Evolutionary conservation across 2,888 invertebrate species (phyloP).

Genomic region (Latrodectus elegans): DNA sequence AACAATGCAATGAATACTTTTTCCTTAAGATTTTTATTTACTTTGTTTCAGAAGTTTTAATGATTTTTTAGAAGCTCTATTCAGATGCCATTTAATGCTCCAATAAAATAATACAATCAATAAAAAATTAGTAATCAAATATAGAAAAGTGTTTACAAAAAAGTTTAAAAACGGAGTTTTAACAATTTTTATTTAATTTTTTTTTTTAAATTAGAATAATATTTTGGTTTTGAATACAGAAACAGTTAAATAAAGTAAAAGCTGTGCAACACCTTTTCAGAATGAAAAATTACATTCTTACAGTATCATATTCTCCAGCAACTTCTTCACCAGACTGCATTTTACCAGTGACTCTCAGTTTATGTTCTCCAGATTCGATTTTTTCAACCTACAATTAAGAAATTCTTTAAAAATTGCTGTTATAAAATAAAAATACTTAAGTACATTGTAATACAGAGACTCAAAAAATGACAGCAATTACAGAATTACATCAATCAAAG

Average conservation of each 20-base stretch:
- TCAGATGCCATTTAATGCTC: too few species aligned
- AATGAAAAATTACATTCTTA: slow-evolving; percentile 70
- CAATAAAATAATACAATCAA: too few species aligned
- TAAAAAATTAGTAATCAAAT: too few species aligned
- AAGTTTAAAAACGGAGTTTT: too few species aligned
- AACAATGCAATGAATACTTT: background rate
- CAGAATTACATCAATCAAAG: too few species aligned
- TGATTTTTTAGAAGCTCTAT: too few species aligned
- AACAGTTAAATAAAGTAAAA: background rate
- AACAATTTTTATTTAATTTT: background rate
- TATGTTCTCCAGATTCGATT: slow-evolving; percentile 73
- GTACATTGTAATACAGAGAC: too few species aligned
- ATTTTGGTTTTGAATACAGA: background rate
- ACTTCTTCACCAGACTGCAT: slow-evolving; percentile 74
- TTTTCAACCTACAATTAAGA: slow-evolving; percentile 79
- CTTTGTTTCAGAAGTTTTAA: too few species aligned
- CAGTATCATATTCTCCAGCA: slow-evolving; percentile 78
- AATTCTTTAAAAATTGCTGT: background rate
- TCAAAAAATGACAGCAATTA: too few species aligned
- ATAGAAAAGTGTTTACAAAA: too few species aligned
- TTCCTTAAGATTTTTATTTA: too few species aligned
- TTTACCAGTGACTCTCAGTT: slow-evolving; percentile 74
- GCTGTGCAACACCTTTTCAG: background rate
- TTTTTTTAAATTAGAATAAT: slow-evolving; percentile 1
- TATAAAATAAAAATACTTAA: too few species aligned